Evolutionary conservation across 37 sponge, comb jelly and placozoan species (phyloP).

Genomic region (Tethya wilhelma): DNA sequence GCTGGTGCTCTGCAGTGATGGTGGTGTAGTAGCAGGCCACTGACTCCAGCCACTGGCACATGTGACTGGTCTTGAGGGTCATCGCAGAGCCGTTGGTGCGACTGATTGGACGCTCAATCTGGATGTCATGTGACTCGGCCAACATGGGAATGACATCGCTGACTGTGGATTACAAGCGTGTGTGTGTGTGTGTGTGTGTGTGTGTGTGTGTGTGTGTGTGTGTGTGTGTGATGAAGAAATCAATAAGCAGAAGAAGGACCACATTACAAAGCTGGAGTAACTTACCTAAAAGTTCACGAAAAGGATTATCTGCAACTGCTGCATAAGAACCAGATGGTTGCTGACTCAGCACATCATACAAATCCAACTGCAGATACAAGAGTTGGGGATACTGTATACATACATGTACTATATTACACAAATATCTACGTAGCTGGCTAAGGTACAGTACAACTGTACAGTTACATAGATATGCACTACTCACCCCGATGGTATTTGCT

Average conservation of each 20-base stretch:
- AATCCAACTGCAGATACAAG: conserved; percentile 48
- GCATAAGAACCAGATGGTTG: conserved; percentile 30
- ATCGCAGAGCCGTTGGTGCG: conserved; percentile 50
- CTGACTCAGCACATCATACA: conserved; percentile 62
- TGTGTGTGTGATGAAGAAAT: neutral
- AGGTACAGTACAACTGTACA: neutral
- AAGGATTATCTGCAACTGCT: conserved; percentile 25
- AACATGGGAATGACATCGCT: conserved; percentile 77
- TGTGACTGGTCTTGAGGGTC: conserved; percentile 80
- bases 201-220: no score
- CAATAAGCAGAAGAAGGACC: neutral
- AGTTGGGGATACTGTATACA: neutral
- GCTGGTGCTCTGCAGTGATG: conserved; percentile 36
- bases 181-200: neutral
- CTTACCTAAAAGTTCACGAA: conserved; percentile 64
- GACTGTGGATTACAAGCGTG: conserved; percentile 27
- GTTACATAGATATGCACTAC: neutral
- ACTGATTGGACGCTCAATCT: conserved; percentile 44
- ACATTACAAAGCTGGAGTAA: neutral
- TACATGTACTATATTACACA: neutral
- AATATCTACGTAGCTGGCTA: no score
- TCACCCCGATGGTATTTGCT: conserved; percentile 65
- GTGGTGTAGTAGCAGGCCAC: conserved; percentile 77
- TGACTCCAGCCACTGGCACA: conserved; percentile 91
- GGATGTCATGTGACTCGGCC: conserved; percentile 56